Evolutionary conservation across 2,113 vertebrate species (phyloP).

Genomic region (Phalacrocorax carbo): DNA sequence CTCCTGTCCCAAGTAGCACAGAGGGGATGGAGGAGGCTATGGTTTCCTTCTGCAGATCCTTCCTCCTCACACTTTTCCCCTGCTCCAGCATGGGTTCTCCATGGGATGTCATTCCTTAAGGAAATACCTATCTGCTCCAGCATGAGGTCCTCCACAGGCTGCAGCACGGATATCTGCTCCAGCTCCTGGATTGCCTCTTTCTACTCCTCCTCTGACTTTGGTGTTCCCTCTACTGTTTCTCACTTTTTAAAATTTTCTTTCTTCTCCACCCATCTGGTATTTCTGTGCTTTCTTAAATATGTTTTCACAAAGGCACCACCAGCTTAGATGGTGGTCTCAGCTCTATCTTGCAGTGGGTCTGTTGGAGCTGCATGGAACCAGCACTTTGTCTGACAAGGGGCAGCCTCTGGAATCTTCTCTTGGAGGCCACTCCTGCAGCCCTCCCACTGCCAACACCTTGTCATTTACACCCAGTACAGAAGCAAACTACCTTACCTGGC

Average conservation of each 20-base stretch:
- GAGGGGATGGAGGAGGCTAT: accelerated
- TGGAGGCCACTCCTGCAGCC: background rate
- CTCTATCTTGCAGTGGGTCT: background rate
- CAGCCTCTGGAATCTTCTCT: background rate
- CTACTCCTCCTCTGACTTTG: background rate
- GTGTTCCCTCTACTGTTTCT: background rate
- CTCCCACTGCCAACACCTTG: background rate
- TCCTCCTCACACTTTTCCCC: background rate
- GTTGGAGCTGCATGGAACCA: background rate
- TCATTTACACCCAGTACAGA: background rate
- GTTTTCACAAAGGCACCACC: background rate
- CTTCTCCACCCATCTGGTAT: no score
- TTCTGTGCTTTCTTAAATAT: background rate
- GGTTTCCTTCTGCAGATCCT: background rate
- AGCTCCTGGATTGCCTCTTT: accelerated
- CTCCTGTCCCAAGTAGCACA: accelerated
- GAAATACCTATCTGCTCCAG: background rate
- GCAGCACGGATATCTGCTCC: background rate
- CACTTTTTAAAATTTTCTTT: background rate
- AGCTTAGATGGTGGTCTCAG: background rate
- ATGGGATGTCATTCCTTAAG: background rate
- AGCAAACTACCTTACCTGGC: accelerated
- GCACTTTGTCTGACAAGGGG: background rate
- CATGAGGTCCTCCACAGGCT: background rate
- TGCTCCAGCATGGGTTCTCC: accelerated